Evolutionary conservation across 2,888 invertebrate genomes (phyloP), one percentile per base, ranked within the genome.

Genomic region (Nymphalis polychloros): DNA sequence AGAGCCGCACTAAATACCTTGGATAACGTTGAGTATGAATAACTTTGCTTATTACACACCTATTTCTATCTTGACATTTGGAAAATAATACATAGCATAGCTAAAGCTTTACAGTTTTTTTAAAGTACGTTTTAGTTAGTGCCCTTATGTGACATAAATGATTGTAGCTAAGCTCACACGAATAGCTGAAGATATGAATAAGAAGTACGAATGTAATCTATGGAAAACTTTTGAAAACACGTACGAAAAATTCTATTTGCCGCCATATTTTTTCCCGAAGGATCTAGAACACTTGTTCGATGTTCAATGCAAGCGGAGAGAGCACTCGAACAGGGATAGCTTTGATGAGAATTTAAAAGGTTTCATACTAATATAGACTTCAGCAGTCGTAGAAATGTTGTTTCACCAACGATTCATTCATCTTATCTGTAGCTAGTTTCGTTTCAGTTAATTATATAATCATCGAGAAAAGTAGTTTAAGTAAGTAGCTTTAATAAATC

Each of bases 291-390:
- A 65, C 31, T 74, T 78, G 31, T 83, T 80, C 68, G 70, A 77
- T 70, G 78, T 83, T 50, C 79, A 78, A 66, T 87, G 88, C 83
- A 79, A 78, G 73, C 73, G 78, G 61, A 77, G 75, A 61, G 81
- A 78, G 53, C 70, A 66, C 71, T 77, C 79, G 64, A 86, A 84
- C 78, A 81, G 73, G 75, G 77, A 84, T 73, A 80, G 72, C 78
- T 90, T 88, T 86, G 86, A 92, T 90, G 91, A 90, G 82, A 90
- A 90, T 84, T 90, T 90, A 71, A 84, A 86, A 91, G 92, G 92
- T 92, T 92, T 91, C 92, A 76, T 72, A 77, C 78, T 78, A 88
- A 88, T 89, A 87, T 84, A 78, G 81, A 69, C 63, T 68, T 73
- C 79, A 74, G 87, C 87, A 88, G 83, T 81, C 89, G 78, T 90